Base-by-base conservation (phyloP, 1,140 invertebrate species). In the Globodera rostochiensis region DNA sequence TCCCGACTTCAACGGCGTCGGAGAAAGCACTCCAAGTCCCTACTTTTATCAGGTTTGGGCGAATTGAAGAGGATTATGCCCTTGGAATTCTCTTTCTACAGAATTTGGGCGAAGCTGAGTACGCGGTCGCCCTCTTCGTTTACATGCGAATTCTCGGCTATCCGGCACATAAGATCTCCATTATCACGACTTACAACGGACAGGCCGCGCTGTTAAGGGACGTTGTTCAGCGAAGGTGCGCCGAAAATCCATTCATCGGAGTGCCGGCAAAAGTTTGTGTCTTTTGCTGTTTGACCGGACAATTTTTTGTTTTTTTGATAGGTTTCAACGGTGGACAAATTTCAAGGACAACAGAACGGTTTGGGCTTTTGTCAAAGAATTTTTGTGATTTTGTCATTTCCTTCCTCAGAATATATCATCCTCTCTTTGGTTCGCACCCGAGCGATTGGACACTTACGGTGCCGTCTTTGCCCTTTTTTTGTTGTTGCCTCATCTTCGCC, bases 121-220 rank as follows among this genome's bases (percentile, higher is more conserved):
- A 97, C 90, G 94, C 96, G 81, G 96, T 98, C 0, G 96, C 96
- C 0, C 93, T 96, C 0, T 99, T 96, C 89, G 99, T 98, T 95
- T 99, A 96, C 89, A 99, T 99, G 97, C 91, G 98, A 78, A 91
- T 99, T 5, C 91, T 98, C 47, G 97, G 97, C 0, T 99, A 98
- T 92, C 96, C 97, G 0, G 95, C 96, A 0, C 94, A 96, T 77
- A 96, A 96, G 91, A 98, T 99, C 81, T 97, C 97, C 19, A 98
- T 99, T 86, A 90, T 99, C n/a, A 98, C 97, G 0, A 99, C 98
- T 0, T 99, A 99, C 90, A 99, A 99, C 91, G 98, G 98, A 9
- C 98, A 99, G 91, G 98, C 98, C 90, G 95, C 98, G 91, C 92
- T 99, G 25, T 95, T 99, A 50, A 91, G 95, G 47, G 98, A 99